A percentile compares a stretch with the other conserved stretches of the same genome.
phyloP scores from a whole-genome alignment of 2,888 invertebrate species.

The Cyrtodaria siliqua region DNA sequence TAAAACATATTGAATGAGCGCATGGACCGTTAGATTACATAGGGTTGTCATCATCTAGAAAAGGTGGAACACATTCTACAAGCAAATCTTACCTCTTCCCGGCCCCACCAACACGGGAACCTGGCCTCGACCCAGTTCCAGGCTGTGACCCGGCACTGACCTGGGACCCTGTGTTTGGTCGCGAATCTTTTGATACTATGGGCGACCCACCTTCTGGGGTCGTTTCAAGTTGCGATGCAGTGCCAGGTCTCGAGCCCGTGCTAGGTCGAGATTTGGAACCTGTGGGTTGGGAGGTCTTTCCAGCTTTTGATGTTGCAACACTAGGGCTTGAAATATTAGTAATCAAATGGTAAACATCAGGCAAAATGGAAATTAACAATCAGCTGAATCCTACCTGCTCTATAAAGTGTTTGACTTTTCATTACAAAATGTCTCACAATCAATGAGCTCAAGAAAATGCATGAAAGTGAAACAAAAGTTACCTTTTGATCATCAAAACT shows the following conservation, averaged over 20 bases:
- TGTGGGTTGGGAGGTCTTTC: not conserved
- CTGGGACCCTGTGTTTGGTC: constrained; percentile 21
- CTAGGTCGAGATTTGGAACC: too few relatives aligned
- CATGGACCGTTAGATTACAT: too few relatives aligned
- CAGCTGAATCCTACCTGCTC: too few relatives aligned
- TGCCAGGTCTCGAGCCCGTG: constrained; percentile 19
- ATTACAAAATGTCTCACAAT: too few relatives aligned
- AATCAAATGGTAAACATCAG: not conserved
- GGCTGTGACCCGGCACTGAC: constrained; percentile 15
- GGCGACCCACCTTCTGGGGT: not conserved
- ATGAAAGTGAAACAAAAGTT: too few relatives aligned
- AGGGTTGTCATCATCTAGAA: too few relatives aligned
- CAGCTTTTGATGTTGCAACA: constrained; percentile 18
- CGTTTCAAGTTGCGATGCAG: constrained; percentile 12
- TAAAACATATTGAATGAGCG: too few relatives aligned
- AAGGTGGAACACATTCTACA: not conserved
- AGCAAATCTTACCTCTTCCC: constrained; percentile 11
- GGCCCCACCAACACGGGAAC: not conserved
- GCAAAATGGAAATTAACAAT: too few relatives aligned
- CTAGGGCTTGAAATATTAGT: constrained; percentile 50
- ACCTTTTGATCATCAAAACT: too few relatives aligned
- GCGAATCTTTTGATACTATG: not conserved
- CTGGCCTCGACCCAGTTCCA: constrained; percentile 29
- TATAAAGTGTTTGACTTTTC: too few relatives aligned
- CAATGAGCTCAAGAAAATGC: too few relatives aligned